Base-by-base conservation (phyloP, 2,888 invertebrate genomes). In the Agonopterix arenella region DNA sequence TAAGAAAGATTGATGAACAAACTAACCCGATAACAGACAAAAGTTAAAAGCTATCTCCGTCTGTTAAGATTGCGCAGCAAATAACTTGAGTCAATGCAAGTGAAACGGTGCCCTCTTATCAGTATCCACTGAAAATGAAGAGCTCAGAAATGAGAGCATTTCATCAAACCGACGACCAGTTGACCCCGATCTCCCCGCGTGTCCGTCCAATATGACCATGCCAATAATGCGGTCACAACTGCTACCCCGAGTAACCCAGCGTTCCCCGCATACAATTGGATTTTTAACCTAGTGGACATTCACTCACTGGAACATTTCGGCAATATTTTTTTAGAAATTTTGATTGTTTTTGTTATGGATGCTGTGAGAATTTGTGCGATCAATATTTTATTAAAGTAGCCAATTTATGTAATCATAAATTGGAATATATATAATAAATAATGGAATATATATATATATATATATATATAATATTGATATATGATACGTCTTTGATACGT, bases 161-260 rank as follows among this genome's bases (percentile, higher is more conserved):
- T 78, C 76, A 80, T 79, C 77, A 80, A 72, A 64, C 10, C 52
- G 47, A 51, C 45, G 50, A 49, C 63, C 64, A 64, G 65, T 64
- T 76, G 79, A 76, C 77, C 77, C 66, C 66, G 58, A 69, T 73
- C 60, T 59, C 59, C 55, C 59, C 62, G 60, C 60, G 44, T 28
- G 28, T 18, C 48, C 52, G 53, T 61, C 61, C 68, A 68, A 72
- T 71, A 72, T 68, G 66, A 68, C 68, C 69, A 61, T 57, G 59
- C 66, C 64, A 64, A 78, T 73, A 75, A 74, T 74, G 76, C 73
- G 77, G 80, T 79, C 76, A 61, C 75, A 73, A 74, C 75, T 72
- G 78, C 61, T 64, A 66, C 65, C 64, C 64, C 60, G 57, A 60
- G 62, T 61, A 52, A 13, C 45, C 45, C n/a, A 41, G 57, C 54